These are phyloP conservation scores for Diachasma alloeum DNA, from an alignment of 1,140 invertebrate species.

Conservation along the genomic window DNA sequence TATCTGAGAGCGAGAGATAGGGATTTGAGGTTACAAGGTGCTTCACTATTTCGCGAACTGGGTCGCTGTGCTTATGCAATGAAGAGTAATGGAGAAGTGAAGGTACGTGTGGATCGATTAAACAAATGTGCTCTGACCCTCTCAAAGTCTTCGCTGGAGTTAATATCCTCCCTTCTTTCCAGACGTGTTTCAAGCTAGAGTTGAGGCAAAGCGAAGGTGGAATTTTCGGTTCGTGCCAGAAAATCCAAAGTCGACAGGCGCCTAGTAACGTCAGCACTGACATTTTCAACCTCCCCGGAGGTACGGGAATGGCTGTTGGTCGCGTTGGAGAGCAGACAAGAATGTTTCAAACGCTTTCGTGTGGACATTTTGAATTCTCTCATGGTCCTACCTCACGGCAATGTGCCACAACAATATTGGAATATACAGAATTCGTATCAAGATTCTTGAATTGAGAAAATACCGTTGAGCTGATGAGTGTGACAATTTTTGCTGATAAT, in stretches of 20 bases:
- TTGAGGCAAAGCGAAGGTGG: background rate
- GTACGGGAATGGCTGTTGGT: background rate
- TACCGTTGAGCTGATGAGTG: too few relatives aligned
- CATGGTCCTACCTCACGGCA: too few relatives aligned
- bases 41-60: background rate
- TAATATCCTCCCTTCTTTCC: background rate
- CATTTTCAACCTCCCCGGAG: background rate
- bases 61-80: conserved; percentile 2
- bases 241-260: background rate
- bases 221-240: background rate
- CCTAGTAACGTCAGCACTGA: background rate
- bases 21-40: background rate
- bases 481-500: too few relatives aligned
- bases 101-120: conserved; percentile 16
- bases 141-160: background rate
- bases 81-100: background rate
- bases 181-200: background rate
- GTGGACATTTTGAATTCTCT: too few relatives aligned
- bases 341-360: too few relatives aligned
- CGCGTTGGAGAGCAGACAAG: background rate
- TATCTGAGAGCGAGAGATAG: background rate
- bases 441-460: too few relatives aligned
- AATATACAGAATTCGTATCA: too few relatives aligned
- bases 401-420: too few relatives aligned
- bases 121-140: conserved; percentile 10